Base-by-base conservation (phyloP, 1,140 invertebrate genomes). In the Danaus plexippus region DNA sequence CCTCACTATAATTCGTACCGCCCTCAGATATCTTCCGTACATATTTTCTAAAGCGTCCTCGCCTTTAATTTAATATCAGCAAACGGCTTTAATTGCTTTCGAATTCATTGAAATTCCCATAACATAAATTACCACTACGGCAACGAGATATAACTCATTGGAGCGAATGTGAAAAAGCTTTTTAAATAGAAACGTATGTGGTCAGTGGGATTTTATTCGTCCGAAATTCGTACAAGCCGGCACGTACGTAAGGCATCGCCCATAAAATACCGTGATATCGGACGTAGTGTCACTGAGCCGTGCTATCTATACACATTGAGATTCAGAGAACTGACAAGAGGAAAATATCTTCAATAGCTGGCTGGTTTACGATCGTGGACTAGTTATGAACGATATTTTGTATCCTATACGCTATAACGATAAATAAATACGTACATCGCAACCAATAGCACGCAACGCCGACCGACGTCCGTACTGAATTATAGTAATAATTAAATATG, bases 241-340 rank as follows among this genome's bases (percentile, higher is more conserved):
- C 77, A 80, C 74, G 77, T 77, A 64, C 67, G 63, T 60, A 61
- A 52, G 67, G 63, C 73, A 71, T 66, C 64, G 67, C 65, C 72
- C 64, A 77, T 78, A 80, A 80, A 80, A 68, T 68, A 77, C 69
- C 65, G 68, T 55, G 69, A 71, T 77, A 78, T 78, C 74, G 71
- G 68, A 69, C 66, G 71, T 69, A 67, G 69, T 62, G 61, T 54
- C 51, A 53, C 56, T 66, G 60, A 67, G 59, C 69, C 65, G 63
- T 61, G 57, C 56, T 56, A 61, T 66, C 61, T 57, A 63, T 63
- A 67, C 64, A 64, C 64, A 70, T 67, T 66, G 61, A 67, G 63
- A 71, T 66, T 55, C 62, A 63, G 64, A 64, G 64, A 71, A 66
- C 54, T 56, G 63, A 66, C 64, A 65, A 64, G 66, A 63, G 58